Base-by-base conservation (phyloP, 2,113 vertebrate species). In the Gavia stellata region DNA sequence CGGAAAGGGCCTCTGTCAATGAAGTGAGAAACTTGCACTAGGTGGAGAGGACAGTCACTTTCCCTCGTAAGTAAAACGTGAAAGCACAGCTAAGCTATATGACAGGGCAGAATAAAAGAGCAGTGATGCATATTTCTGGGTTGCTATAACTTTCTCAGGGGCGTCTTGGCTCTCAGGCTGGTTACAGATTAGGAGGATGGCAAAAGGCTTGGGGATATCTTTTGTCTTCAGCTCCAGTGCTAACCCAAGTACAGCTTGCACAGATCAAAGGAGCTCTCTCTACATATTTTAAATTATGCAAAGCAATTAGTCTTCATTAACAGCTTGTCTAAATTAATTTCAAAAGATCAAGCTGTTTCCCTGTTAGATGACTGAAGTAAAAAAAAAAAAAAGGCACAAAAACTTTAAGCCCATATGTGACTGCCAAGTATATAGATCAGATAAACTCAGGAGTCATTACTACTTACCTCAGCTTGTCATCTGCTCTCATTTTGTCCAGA, bases 291-390 rank as follows among this genome's bases (percentile, higher is more conserved):
- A 82, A 96, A 77, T 90, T 81, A 94, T 87, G 91, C 86, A 95
- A 92, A 95, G 42, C 53, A 86, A 95, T 94, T 91, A 92, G 71
- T 86, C 70, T 94, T 94, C 86, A 91, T 95, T 94, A 97, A 70
- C 73, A 91, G 62, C 84, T 91, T 92, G 84, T 85, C 89, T 89
- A 87, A 95, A 94, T 82, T 88, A 83, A 66, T 94, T 95, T 92
- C 84, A 91, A 73, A 92, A 72, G 81, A 95, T 96, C 71, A 95
- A 91, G 74, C 74, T 86, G 45, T 85, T 96, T 82, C 31, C 14
- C 58, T 77, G 12, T 90, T 80, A 83, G 63, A 86, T 47, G 40
- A 63, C 36, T 53, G 23, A 95, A 86, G 10, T 26, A 1, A 62
- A 91, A 62, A 31, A 68, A 50, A 66, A 44, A 81, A 17, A 72